phyloP scores from a whole-genome alignment of 1,140 invertebrate genomes.

The Orchestia grillus region DNA sequence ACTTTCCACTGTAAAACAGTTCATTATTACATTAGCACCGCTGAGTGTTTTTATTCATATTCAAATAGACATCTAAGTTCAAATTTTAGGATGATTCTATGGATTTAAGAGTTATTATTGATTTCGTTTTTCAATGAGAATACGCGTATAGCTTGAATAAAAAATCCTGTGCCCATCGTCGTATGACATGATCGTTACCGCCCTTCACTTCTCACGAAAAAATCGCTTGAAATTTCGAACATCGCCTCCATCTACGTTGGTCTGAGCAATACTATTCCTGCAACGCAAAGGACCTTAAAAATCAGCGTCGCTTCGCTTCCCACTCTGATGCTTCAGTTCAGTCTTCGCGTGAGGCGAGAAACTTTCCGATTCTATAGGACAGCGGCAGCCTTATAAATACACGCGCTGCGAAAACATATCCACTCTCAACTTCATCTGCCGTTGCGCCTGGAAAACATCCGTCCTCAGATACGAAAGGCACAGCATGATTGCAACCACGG shows the following conservation, averaged over 20 bases:
- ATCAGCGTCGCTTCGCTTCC: conserved; percentile 15
- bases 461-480: conserved; percentile 45
- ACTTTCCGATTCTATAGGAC: conserved; percentile 54
- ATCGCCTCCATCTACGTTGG: not conserved
- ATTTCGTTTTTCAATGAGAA: not conserved
- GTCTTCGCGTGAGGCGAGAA: conserved; percentile 49
- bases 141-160: not conserved
- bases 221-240: not conserved
- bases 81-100: not conserved
- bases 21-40: not conserved
- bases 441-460: conserved; percentile 52
- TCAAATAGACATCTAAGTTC: not conserved
- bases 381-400: conserved; percentile 54
- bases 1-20: not conserved
- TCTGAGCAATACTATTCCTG: not conserved
- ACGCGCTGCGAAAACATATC: conserved; percentile 47
- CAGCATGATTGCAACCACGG: conserved; percentile 26
- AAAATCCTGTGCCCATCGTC: not conserved
- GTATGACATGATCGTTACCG: not conserved
- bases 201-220: not conserved
- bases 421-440: conserved; percentile 56
- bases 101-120: too few species aligned
- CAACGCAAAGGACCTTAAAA: not conserved
- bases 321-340: conserved; percentile 45
- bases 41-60: not conserved